Evolutionary conservation across 1,140 invertebrate species (phyloP), one percentile per base, ranked within the genome.

Genomic region (Drosophila kepulauana): DNA sequence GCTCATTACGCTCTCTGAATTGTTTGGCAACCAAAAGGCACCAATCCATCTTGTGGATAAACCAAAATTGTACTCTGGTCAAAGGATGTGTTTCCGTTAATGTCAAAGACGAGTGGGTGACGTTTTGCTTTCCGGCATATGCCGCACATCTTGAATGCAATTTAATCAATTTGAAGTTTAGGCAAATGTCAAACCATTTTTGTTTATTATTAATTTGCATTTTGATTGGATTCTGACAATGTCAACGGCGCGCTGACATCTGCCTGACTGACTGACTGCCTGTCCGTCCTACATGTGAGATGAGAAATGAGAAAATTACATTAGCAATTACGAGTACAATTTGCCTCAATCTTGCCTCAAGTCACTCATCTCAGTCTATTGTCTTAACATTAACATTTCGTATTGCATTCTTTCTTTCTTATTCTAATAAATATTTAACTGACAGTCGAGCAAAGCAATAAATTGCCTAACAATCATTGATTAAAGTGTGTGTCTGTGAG

Each of bases 201-300:
- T 89, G 85, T 89, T 89, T 89, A 85, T 89, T 84, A 89, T 89
- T 89, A 89, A 89, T 89, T 89, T 89, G 85, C 85, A 89, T 89
- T 79, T 89, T 89, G 85, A 89, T 89, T 89, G 71, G 67, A 79
- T 72, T 78, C 80, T 78, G 74, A 80, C 63, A 80, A 56, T 82
- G 84, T 82, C 84, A 88, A 78, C 68, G 58, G 30, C 30, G 51
- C 69, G 51, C 66, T 88, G 84, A 80, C 84, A 88, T 78, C 65
- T 62, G 62, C 62, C 20, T 25, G 20, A 25, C 20, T 25, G 20
- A 25, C 20, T 25, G 20, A 25, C 3, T 25, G 20, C 20, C 20
- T 25, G 20, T 25, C 20, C 20, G 20, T 25, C 20, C 73, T 79
- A 77, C 84, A 75, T 78, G 66, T 67, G 75, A 86, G 72, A 76